A percentile compares a stretch with the other conserved stretches of the same genome.
Evolutionary conservation across 2,888 invertebrate genomes (phyloP).

Genomic region (Caenorhabditis wallacei): DNA sequence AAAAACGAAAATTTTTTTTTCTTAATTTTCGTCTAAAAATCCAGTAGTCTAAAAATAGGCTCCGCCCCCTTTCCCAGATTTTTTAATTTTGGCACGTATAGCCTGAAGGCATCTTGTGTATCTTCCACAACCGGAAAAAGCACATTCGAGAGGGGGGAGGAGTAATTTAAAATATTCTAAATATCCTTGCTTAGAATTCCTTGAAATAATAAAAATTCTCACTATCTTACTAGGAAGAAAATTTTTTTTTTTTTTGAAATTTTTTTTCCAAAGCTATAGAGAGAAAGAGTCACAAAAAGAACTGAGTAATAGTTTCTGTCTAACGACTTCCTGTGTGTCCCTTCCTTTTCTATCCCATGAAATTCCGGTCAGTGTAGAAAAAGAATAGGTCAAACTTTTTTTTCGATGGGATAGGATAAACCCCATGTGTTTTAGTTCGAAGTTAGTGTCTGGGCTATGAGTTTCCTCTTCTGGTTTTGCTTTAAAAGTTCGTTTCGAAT

Average conservation of each 20-base stretch:
- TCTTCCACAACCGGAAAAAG: slow-evolving; percentile 20
- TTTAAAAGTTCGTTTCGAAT: not conserved
- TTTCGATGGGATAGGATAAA: not conserved
- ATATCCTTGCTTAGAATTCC: not conserved
- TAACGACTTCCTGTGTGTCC: slow-evolving; percentile 36
- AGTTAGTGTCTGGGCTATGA: not conserved
- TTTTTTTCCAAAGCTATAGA: not conserved
- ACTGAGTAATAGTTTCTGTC: slow-evolving; percentile 22
- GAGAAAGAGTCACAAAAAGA: not conserved
- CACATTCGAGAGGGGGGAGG: slow-evolving; percentile 26
- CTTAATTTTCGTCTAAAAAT: not conserved
- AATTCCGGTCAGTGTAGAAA: slow-evolving; percentile 24
- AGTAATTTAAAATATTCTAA: not conserved
- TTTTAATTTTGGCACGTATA: slow-evolving; percentile 12
- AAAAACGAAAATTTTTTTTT: not conserved
- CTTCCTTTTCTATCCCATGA: slow-evolving; percentile 1
- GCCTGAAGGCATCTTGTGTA: not conserved
- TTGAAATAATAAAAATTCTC: not conserved
- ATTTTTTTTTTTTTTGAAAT: not conserved
- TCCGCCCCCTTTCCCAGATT: slow-evolving; percentile 5
- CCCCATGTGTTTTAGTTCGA: slow-evolving; percentile 18
- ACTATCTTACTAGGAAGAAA: too few species aligned
- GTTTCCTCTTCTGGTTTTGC: not conserved
- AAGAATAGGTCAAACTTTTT: slow-evolving; percentile 25
- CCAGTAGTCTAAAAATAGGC: too few species aligned